Percentiles rank a stretch among this genome's conserved stretches.
phyloP scores from a whole-genome alignment of 1,140 invertebrate genomes.

The Drosophila arawakana region DNA sequence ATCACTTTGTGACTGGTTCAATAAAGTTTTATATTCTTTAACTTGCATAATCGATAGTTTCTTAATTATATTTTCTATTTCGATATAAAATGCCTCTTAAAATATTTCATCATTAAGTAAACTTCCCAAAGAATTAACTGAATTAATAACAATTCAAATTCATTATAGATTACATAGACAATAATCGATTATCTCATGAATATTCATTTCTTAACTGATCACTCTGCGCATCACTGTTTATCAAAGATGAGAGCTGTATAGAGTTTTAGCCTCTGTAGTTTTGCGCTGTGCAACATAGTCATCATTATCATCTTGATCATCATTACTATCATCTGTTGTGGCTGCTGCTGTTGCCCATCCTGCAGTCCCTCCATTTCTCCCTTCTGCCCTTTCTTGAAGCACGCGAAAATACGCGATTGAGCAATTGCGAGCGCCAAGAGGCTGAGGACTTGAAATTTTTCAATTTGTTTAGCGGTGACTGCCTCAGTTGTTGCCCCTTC shows the following conservation, averaged over 20 bases:
- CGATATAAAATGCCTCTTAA: too few relatives aligned
- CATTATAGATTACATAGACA: neutral
- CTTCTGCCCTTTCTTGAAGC: constrained; percentile 33
- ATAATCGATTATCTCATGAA: constrained; percentile 2
- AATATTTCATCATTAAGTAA: too few relatives aligned
- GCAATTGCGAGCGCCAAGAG: constrained; percentile 78
- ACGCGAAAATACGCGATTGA: constrained; percentile 76
- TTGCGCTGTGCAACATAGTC: constrained; percentile 22
- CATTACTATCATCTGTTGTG: constrained; percentile 14
- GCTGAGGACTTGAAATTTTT: constrained; percentile 79
- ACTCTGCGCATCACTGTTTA: constrained; percentile 38
- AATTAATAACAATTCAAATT: neutral
- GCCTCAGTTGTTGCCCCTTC: constrained; percentile 25
- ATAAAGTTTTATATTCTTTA: too few relatives aligned
- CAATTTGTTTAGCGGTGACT: constrained; percentile 71
- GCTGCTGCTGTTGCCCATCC: constrained; percentile 30
- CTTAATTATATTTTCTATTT: too few relatives aligned
- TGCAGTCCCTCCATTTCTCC: constrained; percentile 4
- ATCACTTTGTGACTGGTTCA: too few relatives aligned
- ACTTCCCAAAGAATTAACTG: too few relatives aligned
- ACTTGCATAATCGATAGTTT: too few relatives aligned
- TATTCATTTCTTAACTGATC: constrained; percentile 12
- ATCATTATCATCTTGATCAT: constrained; percentile 21
- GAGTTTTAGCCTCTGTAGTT: constrained; percentile 34
- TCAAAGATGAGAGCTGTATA: constrained; percentile 22